Conservation (phyloP, 2,888 invertebrate species). For the Catonia carolina region DNA sequence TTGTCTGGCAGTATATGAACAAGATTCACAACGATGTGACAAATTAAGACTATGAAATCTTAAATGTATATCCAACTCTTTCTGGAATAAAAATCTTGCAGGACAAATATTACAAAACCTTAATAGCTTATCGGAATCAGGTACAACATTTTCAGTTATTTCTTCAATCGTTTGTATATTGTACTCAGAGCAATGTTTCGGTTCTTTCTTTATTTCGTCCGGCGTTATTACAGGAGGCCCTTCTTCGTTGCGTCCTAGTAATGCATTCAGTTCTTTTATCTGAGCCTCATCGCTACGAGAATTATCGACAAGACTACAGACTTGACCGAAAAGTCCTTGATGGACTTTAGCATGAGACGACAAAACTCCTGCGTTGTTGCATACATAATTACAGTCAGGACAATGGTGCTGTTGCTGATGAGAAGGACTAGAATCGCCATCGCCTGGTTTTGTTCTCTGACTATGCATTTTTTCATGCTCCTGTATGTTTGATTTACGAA, state of each 20-base stretch:
- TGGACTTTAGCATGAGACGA: slow-evolving; percentile 70
- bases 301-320: slow-evolving; percentile 61
- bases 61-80: slow-evolving; percentile 65
- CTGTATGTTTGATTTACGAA: slow-evolving; percentile 69
- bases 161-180: neutral
- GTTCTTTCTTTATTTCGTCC: slow-evolving; percentile 24
- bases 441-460: slow-evolving; percentile 8
- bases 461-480: slow-evolving; percentile 77
- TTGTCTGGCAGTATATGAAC: slow-evolving; percentile 68
- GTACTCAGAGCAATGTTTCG: slow-evolving; percentile 9
- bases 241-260: slow-evolving; percentile 22
- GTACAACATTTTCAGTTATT: neutral
- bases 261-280: slow-evolving; percentile 42
- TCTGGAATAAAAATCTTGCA: slow-evolving; percentile 69
- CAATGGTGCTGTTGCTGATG: slow-evolving; percentile 48
- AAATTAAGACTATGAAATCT: slow-evolving; percentile 59
- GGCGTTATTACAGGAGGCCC: slow-evolving; percentile 22
- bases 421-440: slow-evolving; percentile 13
- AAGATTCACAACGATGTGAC: slow-evolving; percentile 64
- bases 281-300: slow-evolving; percentile 61
- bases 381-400: slow-evolving; percentile 71
- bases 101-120: slow-evolving; percentile 78
- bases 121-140: slow-evolving; percentile 42
- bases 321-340: slow-evolving; percentile 60
- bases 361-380: slow-evolving; percentile 62